These are phyloP conservation scores for Chauna torquata DNA, from an alignment of 2,113 vertebrate species.

Conservation along the genomic window DNA sequence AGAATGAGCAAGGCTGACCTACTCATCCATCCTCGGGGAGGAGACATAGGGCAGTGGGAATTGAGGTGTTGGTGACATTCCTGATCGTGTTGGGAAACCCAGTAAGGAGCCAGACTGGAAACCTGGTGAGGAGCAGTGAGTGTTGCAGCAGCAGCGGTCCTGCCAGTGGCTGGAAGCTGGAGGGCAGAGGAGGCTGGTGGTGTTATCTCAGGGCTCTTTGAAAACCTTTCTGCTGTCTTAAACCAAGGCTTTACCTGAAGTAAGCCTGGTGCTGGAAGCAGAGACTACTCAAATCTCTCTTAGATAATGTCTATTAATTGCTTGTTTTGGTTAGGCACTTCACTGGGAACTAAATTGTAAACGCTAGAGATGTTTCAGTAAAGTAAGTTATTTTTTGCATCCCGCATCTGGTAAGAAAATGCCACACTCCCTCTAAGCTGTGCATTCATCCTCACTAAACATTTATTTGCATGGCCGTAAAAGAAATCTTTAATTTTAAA, in stretches of 20 bases:
- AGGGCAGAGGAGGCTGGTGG: accelerated
- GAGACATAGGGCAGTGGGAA: accelerated
- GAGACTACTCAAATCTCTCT: not conserved
- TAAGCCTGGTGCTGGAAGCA: not conserved
- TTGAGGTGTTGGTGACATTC: not conserved
- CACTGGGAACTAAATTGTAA: not conserved
- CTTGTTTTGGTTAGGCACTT: not conserved
- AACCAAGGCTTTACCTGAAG: not conserved
- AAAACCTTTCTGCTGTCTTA: not conserved
- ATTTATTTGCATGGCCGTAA: not conserved
- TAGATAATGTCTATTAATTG: not conserved
- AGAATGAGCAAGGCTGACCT: too few relatives aligned
- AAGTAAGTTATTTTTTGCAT: not conserved
- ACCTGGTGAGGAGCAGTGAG: not conserved
- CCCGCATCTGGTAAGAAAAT: not conserved
- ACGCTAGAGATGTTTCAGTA: not conserved
- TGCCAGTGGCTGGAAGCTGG: not conserved
- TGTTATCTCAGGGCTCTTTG: not conserved
- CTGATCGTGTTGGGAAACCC: not conserved
- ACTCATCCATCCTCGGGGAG: not conserved
- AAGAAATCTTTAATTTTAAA: not conserved
- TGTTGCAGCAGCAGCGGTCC: not conserved
- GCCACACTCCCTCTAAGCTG: not conserved
- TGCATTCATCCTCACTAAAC: not conserved
- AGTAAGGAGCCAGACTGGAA: not conserved